These are phyloP conservation scores for Zapus hudsonius DNA, from an alignment of 2,113 vertebrate genomes.

Conservation along the genomic window DNA sequence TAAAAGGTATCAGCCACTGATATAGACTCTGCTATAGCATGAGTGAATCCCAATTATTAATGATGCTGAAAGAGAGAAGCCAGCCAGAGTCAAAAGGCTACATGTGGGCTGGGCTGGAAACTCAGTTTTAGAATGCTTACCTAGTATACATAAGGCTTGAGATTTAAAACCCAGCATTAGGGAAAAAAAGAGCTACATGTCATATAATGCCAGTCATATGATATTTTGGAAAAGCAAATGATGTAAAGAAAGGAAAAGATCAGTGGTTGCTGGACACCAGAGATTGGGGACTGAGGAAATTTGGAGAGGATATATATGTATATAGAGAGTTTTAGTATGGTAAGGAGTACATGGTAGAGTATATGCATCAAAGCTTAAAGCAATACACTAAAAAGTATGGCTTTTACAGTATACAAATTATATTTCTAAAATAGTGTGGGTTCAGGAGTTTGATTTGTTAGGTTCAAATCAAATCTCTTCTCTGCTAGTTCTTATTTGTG, in stretches of 20 bases:
- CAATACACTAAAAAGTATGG: neutral
- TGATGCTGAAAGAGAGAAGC: neutral
- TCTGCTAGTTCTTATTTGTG: neutral
- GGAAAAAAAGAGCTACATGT: neutral
- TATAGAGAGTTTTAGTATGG: neutral
- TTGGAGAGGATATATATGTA: no score
- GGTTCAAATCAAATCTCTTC: neutral
- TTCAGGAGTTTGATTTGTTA: conserved; percentile 27
- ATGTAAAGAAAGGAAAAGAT: neutral
- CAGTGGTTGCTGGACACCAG: neutral
- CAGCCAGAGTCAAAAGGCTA: neutral
- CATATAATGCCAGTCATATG: neutral
- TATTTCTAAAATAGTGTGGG: neutral
- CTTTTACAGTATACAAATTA: neutral
- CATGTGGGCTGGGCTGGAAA: no score
- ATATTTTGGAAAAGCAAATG: neutral
- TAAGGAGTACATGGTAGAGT: neutral
- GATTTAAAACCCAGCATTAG: neutral
- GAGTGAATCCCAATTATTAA: neutral
- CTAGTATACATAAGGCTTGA: neutral
- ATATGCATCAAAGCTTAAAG: neutral
- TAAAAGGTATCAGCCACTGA: neutral
- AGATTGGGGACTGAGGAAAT: neutral
- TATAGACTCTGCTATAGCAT: neutral
- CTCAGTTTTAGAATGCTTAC: neutral